Evolutionary conservation across 2,888 invertebrate genomes (phyloP), one percentile per base, ranked within the genome.

Genomic region (Epistrophe eligans): DNA sequence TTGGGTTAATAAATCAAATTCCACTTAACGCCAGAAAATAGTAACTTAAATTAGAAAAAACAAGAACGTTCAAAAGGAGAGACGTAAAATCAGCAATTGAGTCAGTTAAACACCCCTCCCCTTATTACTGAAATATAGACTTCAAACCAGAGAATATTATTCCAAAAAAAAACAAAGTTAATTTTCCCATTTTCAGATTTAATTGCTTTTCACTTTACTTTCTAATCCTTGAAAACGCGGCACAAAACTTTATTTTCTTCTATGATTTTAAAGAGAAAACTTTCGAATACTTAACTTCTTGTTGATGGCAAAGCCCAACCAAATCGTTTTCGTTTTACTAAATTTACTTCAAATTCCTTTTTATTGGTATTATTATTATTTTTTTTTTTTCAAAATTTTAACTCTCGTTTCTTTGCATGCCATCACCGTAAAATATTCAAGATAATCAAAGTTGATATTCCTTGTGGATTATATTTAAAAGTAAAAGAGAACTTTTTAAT

Each of bases 401-500:
- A 28, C 43, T 73, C 48, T 77, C 28, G 17, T 66, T 19, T 52
- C 24, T 1, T 24, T 24, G 24, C 3, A n/a, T n/a, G 3, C 24
- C 24, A 24, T 13, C 9, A n/a, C 13, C 9, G 38, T 15, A 52
- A 38, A 38, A 50, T 35, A 48, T 48, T 50, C 35, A 35, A 35
- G 38, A 67, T 67, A 48, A 66, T 66, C 50, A 66, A 35, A 67
- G 67, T 66, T 66, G 19, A 66, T 52, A 52, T 52, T 52, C 52
- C 52, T 67, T 24, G 9, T 5, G 67, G 38, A 19, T 38, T 50
- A 57, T 28, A 15, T 24, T 24, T 48, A 38, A 17, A 32, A 60
- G 17, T 15, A 43, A 28, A 15, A 35, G 32, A 10, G 52, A 77
- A 84, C 77, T 77, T 84, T 84, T 81, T 80, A 80, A 80, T 84